Percentiles rank a stretch among this genome's conserved stretches.
Evolutionary conservation across 1,140 invertebrate genomes (phyloP).

Genomic region (Cecropterus lyciades): DNA sequence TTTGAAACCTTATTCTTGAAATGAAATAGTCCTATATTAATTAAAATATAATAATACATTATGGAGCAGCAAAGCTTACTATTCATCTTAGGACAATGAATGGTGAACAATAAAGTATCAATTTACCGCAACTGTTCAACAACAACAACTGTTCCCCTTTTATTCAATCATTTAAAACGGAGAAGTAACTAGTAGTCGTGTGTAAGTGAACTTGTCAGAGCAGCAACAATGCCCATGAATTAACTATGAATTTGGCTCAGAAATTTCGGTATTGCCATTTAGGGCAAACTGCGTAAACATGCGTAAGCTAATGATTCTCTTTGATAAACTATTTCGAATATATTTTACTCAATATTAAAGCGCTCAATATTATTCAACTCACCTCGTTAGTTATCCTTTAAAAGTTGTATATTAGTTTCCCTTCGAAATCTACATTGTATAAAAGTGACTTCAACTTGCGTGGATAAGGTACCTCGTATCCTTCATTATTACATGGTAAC

Average conservation of each 20-base stretch:
- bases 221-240: slow-evolving; percentile 58
- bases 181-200: not conserved
- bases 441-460: no score
- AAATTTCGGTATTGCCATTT: slow-evolving; percentile 47
- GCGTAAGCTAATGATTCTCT: slow-evolving; percentile 34
- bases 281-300: slow-evolving; percentile 48
- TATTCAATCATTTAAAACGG: slow-evolving; percentile 47
- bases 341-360: slow-evolving; percentile 17
- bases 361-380: not conserved
- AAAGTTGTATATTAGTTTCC: not conserved
- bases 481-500: no score
- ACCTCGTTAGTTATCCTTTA: not conserved
- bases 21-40: not conserved
- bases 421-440: no score
- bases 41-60: slow-evolving; percentile 4
- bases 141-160: slow-evolving; percentile 22
- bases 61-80: not conserved
- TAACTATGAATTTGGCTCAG: slow-evolving; percentile 52
- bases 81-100: not conserved
- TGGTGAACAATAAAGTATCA: slow-evolving; percentile 11
- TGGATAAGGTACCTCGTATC: no score
- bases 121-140: slow-evolving; percentile 7
- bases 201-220: slow-evolving; percentile 50
- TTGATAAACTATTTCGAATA: slow-evolving; percentile 45
- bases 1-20: no score